Evolutionary conservation across 2,797 vertebrate genomes (phyloP).

Genomic region (Lophius americanus): DNA sequence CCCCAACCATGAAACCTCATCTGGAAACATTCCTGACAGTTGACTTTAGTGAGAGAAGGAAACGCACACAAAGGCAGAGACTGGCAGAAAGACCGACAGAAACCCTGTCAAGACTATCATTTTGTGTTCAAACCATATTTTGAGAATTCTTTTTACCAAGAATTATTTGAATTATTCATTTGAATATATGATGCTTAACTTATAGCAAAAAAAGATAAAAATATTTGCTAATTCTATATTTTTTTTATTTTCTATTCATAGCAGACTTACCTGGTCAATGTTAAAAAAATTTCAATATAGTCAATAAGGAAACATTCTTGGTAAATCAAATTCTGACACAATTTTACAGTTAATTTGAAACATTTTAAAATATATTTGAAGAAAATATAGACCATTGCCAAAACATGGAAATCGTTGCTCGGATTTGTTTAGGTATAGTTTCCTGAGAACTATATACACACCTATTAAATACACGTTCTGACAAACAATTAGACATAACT

Average conservation of each 20-base stretch:
- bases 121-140: too few species aligned
- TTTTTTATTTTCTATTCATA: not conserved
- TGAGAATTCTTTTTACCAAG: too few species aligned
- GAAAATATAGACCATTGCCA: not conserved
- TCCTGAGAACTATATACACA: not conserved
- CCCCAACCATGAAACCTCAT: conserved; percentile 56
- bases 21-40: conserved; percentile 62
- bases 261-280: not conserved
- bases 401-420: not conserved
- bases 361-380: not conserved
- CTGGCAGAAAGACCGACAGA: not conserved
- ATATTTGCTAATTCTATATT: not conserved
- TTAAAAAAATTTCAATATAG: not conserved
- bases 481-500: not conserved
- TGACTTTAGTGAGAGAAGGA: conserved; percentile 36
- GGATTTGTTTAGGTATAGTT: not conserved
- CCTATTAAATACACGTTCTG: not conserved
- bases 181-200: too few species aligned
- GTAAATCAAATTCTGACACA: not conserved
- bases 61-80: conserved; percentile 5
- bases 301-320: not conserved
- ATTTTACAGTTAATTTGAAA: not conserved
- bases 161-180: too few species aligned
- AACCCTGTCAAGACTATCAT: too few species aligned
- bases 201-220: not conserved